Base-by-base conservation (phyloP, 2,888 invertebrate species). In the Lydus trimaculatus region DNA sequence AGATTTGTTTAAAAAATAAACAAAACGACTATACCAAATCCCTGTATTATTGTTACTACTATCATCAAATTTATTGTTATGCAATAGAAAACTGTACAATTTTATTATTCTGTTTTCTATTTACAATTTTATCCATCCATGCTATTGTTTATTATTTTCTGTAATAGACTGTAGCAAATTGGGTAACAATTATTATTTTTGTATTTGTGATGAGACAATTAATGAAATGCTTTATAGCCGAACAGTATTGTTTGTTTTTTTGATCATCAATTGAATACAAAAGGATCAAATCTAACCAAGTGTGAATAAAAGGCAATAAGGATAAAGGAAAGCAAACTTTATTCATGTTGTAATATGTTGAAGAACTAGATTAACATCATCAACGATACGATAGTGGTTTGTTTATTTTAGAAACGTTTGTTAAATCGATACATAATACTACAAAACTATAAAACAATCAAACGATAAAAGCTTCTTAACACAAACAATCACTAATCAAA, bases 341-440 rank as follows among this genome's bases (percentile, higher is more conserved):
- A n/a, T n/a, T n/a, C n/a, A n/a, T n/a, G n/a, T 33, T 33, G 5
- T 33, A 33, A 33, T 4, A 28, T 28, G 4, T 28, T 28, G 4
- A 28, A 28, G 33, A 33, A 33, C 33, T 11, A 7, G 33, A 33
- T 33, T 33, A n/a, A n/a, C n/a, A 33, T 28, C 28, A 28, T 7
- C 8, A 31, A 9, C 61, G 64, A 61, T 64, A 64, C 61, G 68
- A 68, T 64, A 64, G 64, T 31, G 36, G 6, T 43, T 65, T 69
- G 63, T 69, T 65, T 65, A 58, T 39, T 65, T 65, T 65, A 59
- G 48, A 20, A 65, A 61, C 59, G 68, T 60, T 65, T 69, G 65
- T 69, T 69, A 65, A 69, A 69, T 69, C 69, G 63, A 69, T 69
- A 69, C 59, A 61, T 69, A 56, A 65, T 69, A 7, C 43, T n/a